A percentile compares a stretch with the other conserved stretches of the same genome.
phyloP scores from a whole-genome alignment of 2,888 invertebrate genomes.

The Blomia tropicalis region DNA sequence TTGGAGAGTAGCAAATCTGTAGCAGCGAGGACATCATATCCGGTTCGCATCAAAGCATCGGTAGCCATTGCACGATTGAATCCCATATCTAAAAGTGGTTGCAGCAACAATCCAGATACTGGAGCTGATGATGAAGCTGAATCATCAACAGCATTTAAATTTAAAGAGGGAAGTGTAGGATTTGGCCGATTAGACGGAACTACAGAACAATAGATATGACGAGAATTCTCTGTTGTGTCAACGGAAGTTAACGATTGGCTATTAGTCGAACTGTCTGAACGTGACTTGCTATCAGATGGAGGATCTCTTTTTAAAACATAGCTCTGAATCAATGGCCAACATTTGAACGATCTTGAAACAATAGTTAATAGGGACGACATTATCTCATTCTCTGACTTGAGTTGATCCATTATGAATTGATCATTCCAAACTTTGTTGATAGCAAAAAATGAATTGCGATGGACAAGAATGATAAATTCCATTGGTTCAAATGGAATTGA shows the following conservation, averaged over 20 bases:
- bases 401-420: not conserved
- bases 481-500: constrained; percentile 50
- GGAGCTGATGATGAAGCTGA: not conserved
- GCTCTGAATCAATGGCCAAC: not conserved
- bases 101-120: not conserved
- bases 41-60: not conserved
- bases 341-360: not conserved
- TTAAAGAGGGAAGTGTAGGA: not conserved
- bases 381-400: not conserved
- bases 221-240: not conserved
- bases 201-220: not conserved
- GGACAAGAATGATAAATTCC: constrained; percentile 55
- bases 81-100: not conserved
- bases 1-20: not conserved
- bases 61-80: not conserved
- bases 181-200: not conserved
- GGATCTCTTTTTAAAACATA: not conserved
- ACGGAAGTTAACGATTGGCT: too few species aligned
- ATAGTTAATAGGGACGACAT: not conserved
- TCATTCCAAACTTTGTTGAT: not conserved
- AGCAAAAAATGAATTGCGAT: constrained; percentile 33
- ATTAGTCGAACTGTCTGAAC: too few species aligned
- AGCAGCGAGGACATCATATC: not conserved
- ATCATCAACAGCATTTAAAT: not conserved
- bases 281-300: not conserved